Conservation (phyloP, 2,113 vertebrate species). For the Myrmecophaga tridactyla region DNA sequence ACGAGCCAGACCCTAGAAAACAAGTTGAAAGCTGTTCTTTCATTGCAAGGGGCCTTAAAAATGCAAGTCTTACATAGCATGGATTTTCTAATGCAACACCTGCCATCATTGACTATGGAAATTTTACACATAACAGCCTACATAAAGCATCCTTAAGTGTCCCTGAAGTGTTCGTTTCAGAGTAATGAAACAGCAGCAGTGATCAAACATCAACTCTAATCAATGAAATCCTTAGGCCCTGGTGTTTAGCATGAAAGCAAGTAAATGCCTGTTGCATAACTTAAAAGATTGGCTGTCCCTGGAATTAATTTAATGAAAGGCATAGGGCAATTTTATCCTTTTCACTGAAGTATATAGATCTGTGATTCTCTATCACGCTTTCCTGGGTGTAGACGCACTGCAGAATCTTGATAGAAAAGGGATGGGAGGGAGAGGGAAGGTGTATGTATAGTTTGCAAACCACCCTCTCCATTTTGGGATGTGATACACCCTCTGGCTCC, state of each 20-base stretch:
- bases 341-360: neutral
- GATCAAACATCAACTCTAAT: neutral
- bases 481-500: neutral
- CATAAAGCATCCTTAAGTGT: neutral
- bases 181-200: neutral
- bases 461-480: neutral
- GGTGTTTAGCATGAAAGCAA: conserved; percentile 12
- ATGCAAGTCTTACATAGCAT: neutral
- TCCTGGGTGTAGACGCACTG: neutral
- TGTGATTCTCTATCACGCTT: neutral
- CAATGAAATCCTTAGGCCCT: neutral
- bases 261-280: neutral
- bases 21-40: neutral
- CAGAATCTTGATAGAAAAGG: neutral
- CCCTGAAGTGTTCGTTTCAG: conserved; percentile 17
- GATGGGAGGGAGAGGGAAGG: neutral
- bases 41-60: neutral
- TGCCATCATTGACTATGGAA: neutral
- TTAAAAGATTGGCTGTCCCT: neutral
- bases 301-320: conserved; percentile 20
- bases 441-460: neutral
- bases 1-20: neutral
- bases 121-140: neutral
- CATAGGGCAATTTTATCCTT: neutral
- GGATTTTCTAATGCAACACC: conserved; percentile 23